Base-by-base conservation (phyloP, 2,113 vertebrate genomes). In the Cervus canadensis region DNA sequence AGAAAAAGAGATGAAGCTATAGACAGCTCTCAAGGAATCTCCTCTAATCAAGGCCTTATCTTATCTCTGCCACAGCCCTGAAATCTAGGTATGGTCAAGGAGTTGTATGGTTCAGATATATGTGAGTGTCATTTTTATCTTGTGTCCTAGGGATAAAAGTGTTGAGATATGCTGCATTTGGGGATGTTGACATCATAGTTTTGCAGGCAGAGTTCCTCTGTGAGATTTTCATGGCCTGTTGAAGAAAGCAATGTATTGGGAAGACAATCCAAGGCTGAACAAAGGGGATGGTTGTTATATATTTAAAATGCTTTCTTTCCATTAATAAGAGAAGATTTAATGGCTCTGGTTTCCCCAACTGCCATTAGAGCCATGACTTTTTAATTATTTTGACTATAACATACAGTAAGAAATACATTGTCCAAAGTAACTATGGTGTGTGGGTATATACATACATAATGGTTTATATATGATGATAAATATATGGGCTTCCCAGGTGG, bases 301-400 rank as follows among this genome's bases (percentile, higher is more conserved):
- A 85, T 79, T 94, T 88, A 85, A 88, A 87, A 74, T 74, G n/a
- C 11, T 92, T 97, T 92, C 48, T 93, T 97, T 92, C 57, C 56
- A 81, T 54, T 82, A 85, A 21, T 74, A 36, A 71, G 60, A 92
- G 54, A 87, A 54, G n/a, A 97, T 60, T 79, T 87, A 56, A 88
- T 76, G 50, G 8, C 40, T 94, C 26, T 60, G 36, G 28, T 82
- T 89, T 89, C n/a, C 33, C 56, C 59, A 4, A 91, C 45, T 95
- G 30, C 26, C 28, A 45, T 81, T 54, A 89, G 16, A 89, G 30
- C 45, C 36, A 3, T 50, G 40, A 7, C 50, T 97, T 97, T 89
- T 89, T 62, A 92, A 56, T 97, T 97, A 88, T 93, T 93, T 94
- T 91, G 64, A 91, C 59, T 85, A 11, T 67, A 83, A 79, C 26